These are phyloP conservation scores for Lasioglossum pauxillum DNA, from an alignment of 2,888 invertebrate genomes.

Conservation along the genomic window DNA sequence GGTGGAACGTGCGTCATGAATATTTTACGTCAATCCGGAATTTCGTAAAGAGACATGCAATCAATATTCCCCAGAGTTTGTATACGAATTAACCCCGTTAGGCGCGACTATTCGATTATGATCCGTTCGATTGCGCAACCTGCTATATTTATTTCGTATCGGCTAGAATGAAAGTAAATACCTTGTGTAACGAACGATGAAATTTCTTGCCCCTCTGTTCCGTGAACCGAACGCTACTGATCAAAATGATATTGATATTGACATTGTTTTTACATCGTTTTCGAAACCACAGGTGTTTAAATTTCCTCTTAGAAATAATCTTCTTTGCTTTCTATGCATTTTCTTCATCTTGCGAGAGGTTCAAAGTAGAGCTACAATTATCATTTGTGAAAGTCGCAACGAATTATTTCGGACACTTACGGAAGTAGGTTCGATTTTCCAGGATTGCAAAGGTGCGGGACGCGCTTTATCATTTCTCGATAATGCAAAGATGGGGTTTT, in stretches of 20 bases:
- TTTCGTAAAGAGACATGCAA: constrained; percentile 26
- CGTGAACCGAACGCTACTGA: neutral
- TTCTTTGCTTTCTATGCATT: too few relatives aligned
- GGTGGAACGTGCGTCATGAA: constrained; percentile 53
- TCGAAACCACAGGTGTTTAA: neutral
- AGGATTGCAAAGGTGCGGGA: too few relatives aligned
- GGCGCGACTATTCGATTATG: neutral
- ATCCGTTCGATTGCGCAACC: neutral
- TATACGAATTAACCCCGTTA: neutral
- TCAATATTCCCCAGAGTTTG: neutral
- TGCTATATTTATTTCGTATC: neutral
- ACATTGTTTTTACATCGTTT: neutral
- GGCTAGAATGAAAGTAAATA: neutral
- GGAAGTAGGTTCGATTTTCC: too few relatives aligned
- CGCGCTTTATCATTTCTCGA: too few relatives aligned
- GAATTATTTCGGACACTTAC: neutral
- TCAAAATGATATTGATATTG: neutral
- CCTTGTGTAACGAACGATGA: neutral
- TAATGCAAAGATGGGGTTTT: too few relatives aligned
- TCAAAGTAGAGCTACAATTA: too few relatives aligned
- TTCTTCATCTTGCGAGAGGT: neutral
- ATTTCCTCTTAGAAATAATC: neutral
- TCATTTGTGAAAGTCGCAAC: too few relatives aligned
- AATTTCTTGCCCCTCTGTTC: neutral
- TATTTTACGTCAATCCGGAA: constrained; percentile 15